phyloP scores from a whole-genome alignment of 2,113 vertebrate species.

The Choloepus hoffmanni region DNA sequence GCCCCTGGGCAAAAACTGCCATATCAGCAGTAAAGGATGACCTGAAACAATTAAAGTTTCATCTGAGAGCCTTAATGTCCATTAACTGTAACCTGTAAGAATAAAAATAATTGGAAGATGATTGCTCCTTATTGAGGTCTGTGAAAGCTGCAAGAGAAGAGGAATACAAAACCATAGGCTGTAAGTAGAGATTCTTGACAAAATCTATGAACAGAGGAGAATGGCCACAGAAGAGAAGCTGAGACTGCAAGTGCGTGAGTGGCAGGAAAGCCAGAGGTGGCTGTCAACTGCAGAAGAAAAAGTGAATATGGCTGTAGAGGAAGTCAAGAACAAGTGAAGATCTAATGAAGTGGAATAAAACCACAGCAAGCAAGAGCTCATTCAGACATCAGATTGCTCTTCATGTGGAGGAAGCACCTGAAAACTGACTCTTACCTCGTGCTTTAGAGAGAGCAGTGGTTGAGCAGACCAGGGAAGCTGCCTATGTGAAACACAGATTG shows the following conservation, averaged over 20 bases:
- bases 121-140: conserved; percentile 86
- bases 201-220: conserved; percentile 96
- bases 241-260: conserved; percentile 93
- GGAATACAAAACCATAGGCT: conserved; percentile 92
- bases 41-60: conserved; percentile 90
- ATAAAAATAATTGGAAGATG: conserved; percentile 91
- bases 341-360: conserved; percentile 93
- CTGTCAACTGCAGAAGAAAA: conserved; percentile 93
- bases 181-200: conserved; percentile 95
- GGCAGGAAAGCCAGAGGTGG: conserved; percentile 93
- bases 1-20: conserved; percentile 93
- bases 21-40: conserved; percentile 93
- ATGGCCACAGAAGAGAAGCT: conserved; percentile 94
- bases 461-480: conserved; percentile 92
- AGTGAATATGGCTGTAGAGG: conserved; percentile 90
- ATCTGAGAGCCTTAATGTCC: conserved; percentile 90
- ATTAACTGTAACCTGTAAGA: conserved; percentile 92
- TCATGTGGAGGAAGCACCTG: conserved; percentile 83
- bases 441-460: conserved; percentile 92
- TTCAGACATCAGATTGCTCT: conserved; percentile 39
- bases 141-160: conserved; percentile 91
- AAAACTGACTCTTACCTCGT: conserved; percentile 90
- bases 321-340: conserved; percentile 92
- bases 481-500: conserved; percentile 89
- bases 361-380: conserved; percentile 92